Conservation (phyloP, 1,140 invertebrate genomes). For the honey bee (Apis mellifera) region Amel_HAv3.1 CM009932.2:6228001-6228500, state of each 20-base stretch:
- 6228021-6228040: slow-evolving; percentile 75
- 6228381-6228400: too few relatives aligned
- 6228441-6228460: too few relatives aligned
- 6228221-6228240: not conserved
- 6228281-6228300: not conserved
- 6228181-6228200: slow-evolving; percentile 40
- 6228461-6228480: not conserved
- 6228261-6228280: not conserved
- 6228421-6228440: not conserved
- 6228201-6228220: not conserved
- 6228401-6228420: not conserved
- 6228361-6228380: too few relatives aligned
- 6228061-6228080: slow-evolving; percentile 74
- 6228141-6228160: slow-evolving; percentile 98
- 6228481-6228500: slow-evolving; percentile 7
- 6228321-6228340: too few relatives aligned
- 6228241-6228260: not conserved
- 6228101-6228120: slow-evolving; percentile 90
- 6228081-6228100: slow-evolving; percentile 92
- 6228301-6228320: not conserved
- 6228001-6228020: slow-evolving; percentile 75
- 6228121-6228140: slow-evolving; percentile 92
- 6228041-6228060: slow-evolving; percentile 76
- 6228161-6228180: slow-evolving; percentile 80
- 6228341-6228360: too few relatives aligned